Base-by-base conservation (phyloP, 1,140 invertebrate species). In the Brachionus sp. region DNA sequence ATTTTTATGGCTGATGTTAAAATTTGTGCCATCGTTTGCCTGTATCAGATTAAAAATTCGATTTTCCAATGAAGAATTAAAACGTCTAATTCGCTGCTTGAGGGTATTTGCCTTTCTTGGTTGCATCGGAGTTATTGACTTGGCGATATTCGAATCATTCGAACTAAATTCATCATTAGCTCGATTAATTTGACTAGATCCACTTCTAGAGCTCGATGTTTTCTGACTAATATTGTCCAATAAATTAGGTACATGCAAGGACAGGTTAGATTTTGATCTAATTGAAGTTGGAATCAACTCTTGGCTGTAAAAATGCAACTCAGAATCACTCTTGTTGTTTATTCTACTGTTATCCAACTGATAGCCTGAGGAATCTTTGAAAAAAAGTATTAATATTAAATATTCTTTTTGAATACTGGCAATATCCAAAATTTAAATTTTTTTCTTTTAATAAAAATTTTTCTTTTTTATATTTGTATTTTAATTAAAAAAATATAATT, bases 21-120 rank as follows among this genome's bases (percentile, higher is more conserved):
- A 57, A 57, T 57, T 57, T 57, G 50, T 19, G 50, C 50, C 16
- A 35, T 70, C 35, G 33, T 70, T 70, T 16, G 29, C n/a, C 35
- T 70, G 66, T 70, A 39, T 70, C 35, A 66, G 25, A 66, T 66
- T 66, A 33, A 75, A 75, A 25, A 75, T 46, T 25, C 39, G 39
- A 75, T 75, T 75, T 46, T 75, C 70, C 13, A 75, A 44, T 25
- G 70, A 46, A 19, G 70, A 75, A 33, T 75, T 75, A 23, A 75
- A 75, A 42, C 70, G 70, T 46, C 70, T 44, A 44, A 75, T 19
- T 13, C 70, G 70, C 29, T 75, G 70, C 25, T 75, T 75, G 1
- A 75, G n/a, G 35, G 25, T 46, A 29, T 75, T 75, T 39, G 70
- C 39, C 25, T 75, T 75, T 6, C 70, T 42, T 25, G 70, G 16